Percentiles rank a stretch among this genome's conserved stretches.
These are phyloP conservation scores for Drosophila prosaltans DNA, from an alignment of 1,140 invertebrate species.

Conservation along the genomic window DNA sequence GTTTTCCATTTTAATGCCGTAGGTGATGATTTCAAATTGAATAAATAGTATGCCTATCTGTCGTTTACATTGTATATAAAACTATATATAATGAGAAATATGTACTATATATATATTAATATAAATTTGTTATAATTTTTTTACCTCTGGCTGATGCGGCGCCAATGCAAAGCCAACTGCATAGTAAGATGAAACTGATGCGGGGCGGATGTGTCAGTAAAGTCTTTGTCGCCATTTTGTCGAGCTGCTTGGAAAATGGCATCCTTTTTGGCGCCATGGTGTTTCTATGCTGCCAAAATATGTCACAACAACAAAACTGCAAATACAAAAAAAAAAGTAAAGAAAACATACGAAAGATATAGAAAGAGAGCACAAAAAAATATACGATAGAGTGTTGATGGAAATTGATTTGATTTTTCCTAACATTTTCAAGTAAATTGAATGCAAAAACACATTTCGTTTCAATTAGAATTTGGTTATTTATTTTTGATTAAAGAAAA, in stretches of 20 bases:
- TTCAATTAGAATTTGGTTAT: conserved; percentile 57
- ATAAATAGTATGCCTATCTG: background rate
- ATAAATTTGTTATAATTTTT: conserved; percentile 39
- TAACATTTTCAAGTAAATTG: conserved; percentile 42
- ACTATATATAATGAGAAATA: background rate
- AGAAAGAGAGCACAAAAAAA: conserved; percentile 14
- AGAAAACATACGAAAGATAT: conserved; percentile 12
- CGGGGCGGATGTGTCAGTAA: conserved; percentile 41
- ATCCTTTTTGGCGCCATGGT: conserved; percentile 76
- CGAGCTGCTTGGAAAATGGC: conserved; percentile 67
- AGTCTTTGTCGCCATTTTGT: conserved; percentile 74
- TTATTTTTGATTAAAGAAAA: conserved; percentile 9
- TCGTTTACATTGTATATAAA: background rate
- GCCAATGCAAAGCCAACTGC: conserved; percentile 67
- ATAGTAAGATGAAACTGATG: conserved; percentile 57
- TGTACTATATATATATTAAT: background rate
- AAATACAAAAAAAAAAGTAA: conserved; percentile 39
- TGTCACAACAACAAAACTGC: conserved; percentile 71
- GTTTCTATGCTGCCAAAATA: conserved; percentile 76
- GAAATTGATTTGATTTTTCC: conserved; percentile 57
- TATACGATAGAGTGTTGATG: conserved; percentile 60
- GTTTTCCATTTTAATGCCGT: conserved; percentile 55
- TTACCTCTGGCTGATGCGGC: conserved; percentile 70
- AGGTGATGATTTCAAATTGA: conserved; percentile 36
- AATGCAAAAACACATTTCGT: conserved; percentile 64